These are phyloP conservation scores for Solenopsis fugax DNA, from an alignment of 1,140 invertebrate genomes.

Conservation along the genomic window DNA sequence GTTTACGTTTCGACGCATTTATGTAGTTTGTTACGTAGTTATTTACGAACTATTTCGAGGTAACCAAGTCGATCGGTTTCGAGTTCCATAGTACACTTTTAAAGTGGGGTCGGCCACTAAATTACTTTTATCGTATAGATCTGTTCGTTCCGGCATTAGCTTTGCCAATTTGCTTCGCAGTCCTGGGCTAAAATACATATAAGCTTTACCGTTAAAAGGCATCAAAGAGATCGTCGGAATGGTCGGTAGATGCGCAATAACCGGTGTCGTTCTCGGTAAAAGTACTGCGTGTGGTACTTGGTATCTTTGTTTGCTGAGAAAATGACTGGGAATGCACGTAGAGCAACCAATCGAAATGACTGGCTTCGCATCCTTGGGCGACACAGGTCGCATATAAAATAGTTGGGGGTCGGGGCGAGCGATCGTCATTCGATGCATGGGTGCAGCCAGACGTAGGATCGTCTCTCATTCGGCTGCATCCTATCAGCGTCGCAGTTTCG, in stretches of 20 bases:
- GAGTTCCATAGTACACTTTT: slow-evolving; percentile 36
- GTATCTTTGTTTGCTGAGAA: slow-evolving; percentile 39
- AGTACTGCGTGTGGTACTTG: slow-evolving; percentile 17
- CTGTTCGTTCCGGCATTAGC: slow-evolving; percentile 15
- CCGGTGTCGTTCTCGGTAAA: neutral
- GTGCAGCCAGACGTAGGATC: slow-evolving; percentile 46
- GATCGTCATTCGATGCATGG: slow-evolving; percentile 60
- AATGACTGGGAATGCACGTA: slow-evolving; percentile 26
- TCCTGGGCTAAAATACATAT: slow-evolving; percentile 17
- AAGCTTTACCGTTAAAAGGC: slow-evolving; percentile 33
- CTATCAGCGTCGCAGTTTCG: slow-evolving; percentile 18
- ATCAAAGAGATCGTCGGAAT: slow-evolving; percentile 12
- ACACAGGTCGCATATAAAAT: slow-evolving; percentile 63
- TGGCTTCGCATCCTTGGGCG: slow-evolving; percentile 22
- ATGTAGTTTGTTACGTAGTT: no score
- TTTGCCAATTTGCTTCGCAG: slow-evolving; percentile 49
- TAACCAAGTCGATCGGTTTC: slow-evolving; percentile 48
- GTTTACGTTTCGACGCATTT: slow-evolving; percentile 11
- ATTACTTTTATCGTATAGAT: slow-evolving; percentile 55
- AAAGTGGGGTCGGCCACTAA: slow-evolving; percentile 24
- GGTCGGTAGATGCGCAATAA: neutral
- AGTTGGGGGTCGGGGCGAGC: slow-evolving; percentile 12
- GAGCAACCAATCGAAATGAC: slow-evolving; percentile 67
- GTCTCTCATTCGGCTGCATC: slow-evolving; percentile 45
- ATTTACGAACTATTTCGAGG: slow-evolving; percentile 38